Evolutionary conservation across 1,140 invertebrate genomes (phyloP), one percentile per base, ranked within the genome.

Genomic region (Dinoponera quadriceps): DNA sequence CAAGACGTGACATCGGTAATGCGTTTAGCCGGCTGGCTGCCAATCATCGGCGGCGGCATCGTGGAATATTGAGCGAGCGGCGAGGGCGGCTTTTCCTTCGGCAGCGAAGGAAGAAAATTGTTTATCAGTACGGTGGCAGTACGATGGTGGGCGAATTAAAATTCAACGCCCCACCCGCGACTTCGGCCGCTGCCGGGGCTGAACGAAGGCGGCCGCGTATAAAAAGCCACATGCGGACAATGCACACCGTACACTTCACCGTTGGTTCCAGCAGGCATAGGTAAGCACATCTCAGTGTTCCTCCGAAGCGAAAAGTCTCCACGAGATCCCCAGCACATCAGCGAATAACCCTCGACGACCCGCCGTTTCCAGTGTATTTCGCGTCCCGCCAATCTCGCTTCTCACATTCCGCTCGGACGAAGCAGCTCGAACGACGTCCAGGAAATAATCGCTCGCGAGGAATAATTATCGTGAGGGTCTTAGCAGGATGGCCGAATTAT

Each of bases 121-220:
- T 90, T 90, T 88, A 88, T 90, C 86, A 63, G 20, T 22, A 20
- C 27, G 14, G 27, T 48, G 57, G 59, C 4, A 27, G 48, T 77
- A 66, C 77, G 82, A 59, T 7, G 20, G 48, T 77, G 62, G 73
- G 82, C 38, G 87, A 90, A 90, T 90, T 90, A 88, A 88, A 90
- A 90, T 90, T 90, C 86, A 87, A 72, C 57, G 48, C 71, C 72
- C 68, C 72, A 5, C 63, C 16, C 14, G 18, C 27, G 27, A 63
- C 68, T 75, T 83, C 33, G 59, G 54, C 33, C 1, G 48, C 33
- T 72, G 20, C 49, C 14, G n/a, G 59, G 78, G 54, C 80, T 68
- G 84, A 78, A 55, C 48, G 75, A 80, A 51, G 49, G 20, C 4
- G 63, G 49, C 63, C 20, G 51, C 22, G 60, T 90, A 90, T 90